Evolutionary conservation across 2,113 vertebrate genomes (phyloP).

Genomic region (Macrotis lagotis): DNA sequence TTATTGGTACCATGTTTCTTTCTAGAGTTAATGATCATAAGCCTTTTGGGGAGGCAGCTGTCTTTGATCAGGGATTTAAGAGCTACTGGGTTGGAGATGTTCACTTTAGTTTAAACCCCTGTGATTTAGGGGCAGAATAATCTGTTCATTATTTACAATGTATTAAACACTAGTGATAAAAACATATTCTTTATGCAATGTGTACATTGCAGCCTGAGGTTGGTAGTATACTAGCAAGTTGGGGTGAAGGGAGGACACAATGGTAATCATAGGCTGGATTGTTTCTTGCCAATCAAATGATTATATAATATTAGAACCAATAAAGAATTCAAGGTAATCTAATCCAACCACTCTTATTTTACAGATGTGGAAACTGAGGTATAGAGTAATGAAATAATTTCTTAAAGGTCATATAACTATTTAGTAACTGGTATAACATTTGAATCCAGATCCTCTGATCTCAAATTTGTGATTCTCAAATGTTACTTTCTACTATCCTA

Average conservation of each 20-base stretch:
- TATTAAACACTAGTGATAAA: not conserved
- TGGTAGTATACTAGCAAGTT: not conserved
- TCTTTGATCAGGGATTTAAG: not conserved
- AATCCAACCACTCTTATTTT: too few relatives aligned
- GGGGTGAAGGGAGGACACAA: not conserved
- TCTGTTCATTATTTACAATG: not conserved
- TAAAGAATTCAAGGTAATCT: not conserved
- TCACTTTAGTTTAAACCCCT: not conserved
- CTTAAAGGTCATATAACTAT: too few relatives aligned
- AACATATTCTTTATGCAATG: not conserved
- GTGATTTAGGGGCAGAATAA: rapidly evolving
- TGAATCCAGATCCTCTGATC: not conserved
- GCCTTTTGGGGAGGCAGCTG: not conserved
- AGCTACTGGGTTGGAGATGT: not conserved
- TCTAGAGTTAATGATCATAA: not conserved
- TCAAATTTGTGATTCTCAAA: too few relatives aligned
- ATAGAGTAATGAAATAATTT: too few relatives aligned
- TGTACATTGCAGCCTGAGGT: not conserved
- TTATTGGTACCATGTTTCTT: not conserved
- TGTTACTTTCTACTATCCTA: not conserved
- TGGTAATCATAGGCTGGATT: not conserved
- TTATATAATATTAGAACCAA: not conserved
- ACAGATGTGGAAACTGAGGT: too few relatives aligned
- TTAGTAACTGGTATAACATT: not conserved
- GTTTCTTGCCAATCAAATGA: not conserved